phyloP scores from a whole-genome alignment of 2,797 vertebrate species.

The Glossophaga mutica region DNA sequence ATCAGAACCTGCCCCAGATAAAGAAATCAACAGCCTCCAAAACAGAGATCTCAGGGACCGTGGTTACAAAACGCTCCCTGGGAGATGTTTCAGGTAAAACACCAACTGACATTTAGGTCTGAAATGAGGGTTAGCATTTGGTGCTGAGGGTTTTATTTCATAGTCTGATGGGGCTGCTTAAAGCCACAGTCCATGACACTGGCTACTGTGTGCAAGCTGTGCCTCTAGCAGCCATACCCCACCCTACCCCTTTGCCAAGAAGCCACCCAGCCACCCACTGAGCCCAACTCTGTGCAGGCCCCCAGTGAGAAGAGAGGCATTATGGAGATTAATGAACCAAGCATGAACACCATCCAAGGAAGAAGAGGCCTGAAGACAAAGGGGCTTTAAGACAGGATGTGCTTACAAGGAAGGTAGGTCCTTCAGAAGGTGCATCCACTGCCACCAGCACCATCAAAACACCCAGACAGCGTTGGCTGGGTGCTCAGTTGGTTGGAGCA shows the following conservation, averaged over 20 bases:
- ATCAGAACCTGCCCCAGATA: conserved; percentile 50
- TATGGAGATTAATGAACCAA: not conserved
- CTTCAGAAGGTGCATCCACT: not conserved
- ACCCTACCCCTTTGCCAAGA: not conserved
- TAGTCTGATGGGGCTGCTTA: not conserved
- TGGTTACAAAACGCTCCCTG: conserved; percentile 25
- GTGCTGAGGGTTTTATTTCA: not conserved
- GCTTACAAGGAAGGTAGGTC: not conserved
- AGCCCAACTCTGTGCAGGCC: not conserved
- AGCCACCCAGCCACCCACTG: not conserved
- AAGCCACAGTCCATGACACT: not conserved
- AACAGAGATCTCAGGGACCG: conserved; percentile 8
- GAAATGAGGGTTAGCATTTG: conserved; percentile 29
- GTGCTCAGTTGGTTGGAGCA: not conserved
- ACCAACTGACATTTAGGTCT: conserved; percentile 22
- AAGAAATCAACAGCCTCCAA: conserved; percentile 39
- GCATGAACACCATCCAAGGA: not conserved
- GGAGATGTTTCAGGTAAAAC: conserved; percentile 39
- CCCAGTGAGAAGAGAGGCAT: not conserved
- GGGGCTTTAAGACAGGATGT: not conserved
- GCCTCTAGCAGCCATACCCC: not conserved
- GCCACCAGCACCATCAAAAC: not conserved
- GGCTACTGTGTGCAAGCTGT: not conserved
- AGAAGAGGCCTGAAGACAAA: not conserved
- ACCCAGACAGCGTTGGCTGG: not conserved